Conservation (phyloP, 2,888 invertebrate species). For the Epinotia bilunana region DNA sequence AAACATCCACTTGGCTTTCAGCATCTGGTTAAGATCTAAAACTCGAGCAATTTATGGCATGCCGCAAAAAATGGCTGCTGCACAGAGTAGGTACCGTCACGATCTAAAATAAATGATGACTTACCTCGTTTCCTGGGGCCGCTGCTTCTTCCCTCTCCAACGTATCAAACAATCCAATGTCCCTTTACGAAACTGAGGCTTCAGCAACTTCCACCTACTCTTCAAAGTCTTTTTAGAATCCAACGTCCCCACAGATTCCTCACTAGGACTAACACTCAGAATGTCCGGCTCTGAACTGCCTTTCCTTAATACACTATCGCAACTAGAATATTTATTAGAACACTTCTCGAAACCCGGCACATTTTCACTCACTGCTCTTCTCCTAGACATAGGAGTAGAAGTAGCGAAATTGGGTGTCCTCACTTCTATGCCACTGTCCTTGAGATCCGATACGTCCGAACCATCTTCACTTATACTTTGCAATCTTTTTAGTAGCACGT, state of each 20-base stretch:
- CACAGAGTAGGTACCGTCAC: slow-evolving; percentile 10
- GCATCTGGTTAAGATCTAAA: slow-evolving; percentile 19
- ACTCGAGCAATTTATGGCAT: slow-evolving; percentile 29
- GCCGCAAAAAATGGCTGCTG: slow-evolving; percentile 12
- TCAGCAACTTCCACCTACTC: slow-evolving; percentile 73
- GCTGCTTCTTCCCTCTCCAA: slow-evolving; percentile 75
- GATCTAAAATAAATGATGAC: slow-evolving; percentile 52
- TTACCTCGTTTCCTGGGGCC: slow-evolving; percentile 66
- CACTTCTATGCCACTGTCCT: slow-evolving; percentile 70
- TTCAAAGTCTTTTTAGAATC: slow-evolving; percentile 65
- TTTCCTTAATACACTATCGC: slow-evolving; percentile 69
- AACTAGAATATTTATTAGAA: slow-evolving; percentile 58
- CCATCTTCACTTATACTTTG: slow-evolving; percentile 72
- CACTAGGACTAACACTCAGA: slow-evolving; percentile 63
- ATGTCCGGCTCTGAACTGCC: slow-evolving; percentile 76
- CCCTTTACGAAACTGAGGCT: slow-evolving; percentile 72
- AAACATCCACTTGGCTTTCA: slow-evolving; percentile 13
- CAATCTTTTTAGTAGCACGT: slow-evolving; percentile 57
- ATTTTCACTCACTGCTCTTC: slow-evolving; percentile 69
- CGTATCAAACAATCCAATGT: slow-evolving; percentile 75
- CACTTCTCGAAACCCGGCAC: slow-evolving; percentile 73
- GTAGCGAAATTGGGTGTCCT: slow-evolving; percentile 67
- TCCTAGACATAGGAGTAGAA: slow-evolving; percentile 73
- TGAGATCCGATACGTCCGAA: slow-evolving; percentile 58
- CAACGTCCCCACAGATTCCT: slow-evolving; percentile 59